Evolutionary conservation across 2,888 invertebrate genomes (phyloP).

Genomic region (Girardia tigrina): DNA sequence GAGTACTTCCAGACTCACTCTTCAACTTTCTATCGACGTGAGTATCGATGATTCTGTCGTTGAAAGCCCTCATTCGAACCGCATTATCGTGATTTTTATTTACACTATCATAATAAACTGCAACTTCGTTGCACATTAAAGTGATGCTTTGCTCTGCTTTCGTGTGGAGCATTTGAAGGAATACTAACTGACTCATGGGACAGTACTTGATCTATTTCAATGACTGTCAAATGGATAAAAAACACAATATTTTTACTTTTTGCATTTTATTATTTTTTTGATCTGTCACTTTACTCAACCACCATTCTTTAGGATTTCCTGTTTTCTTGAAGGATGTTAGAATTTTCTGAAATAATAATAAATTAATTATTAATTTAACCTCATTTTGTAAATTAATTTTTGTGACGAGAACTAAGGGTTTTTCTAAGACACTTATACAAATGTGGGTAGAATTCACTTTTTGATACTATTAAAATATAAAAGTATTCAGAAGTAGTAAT

Average conservation of each 20-base stretch:
- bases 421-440: no score
- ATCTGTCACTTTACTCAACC: neutral
- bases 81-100: neutral
- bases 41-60: neutral
- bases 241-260: no score
- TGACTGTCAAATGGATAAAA: no score
- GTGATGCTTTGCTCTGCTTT: neutral
- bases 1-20: neutral
- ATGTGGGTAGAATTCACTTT: no score
- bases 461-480: no score
- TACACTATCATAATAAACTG: neutral
- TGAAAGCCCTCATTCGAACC: neutral
- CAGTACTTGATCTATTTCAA: constrained; percentile 8
- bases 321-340: neutral
- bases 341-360: neutral
- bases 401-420: no score
- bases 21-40: neutral
- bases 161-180: neutral
- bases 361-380: neutral
- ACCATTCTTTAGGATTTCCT: neutral
- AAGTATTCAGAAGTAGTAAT: no score
- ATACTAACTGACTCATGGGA: neutral
- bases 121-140: neutral
- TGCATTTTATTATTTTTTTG: neutral
- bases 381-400: no score